These are phyloP conservation scores for Syngnathus typhle DNA, from an alignment of 2,113 vertebrate species.

Conservation along the genomic window DNA sequence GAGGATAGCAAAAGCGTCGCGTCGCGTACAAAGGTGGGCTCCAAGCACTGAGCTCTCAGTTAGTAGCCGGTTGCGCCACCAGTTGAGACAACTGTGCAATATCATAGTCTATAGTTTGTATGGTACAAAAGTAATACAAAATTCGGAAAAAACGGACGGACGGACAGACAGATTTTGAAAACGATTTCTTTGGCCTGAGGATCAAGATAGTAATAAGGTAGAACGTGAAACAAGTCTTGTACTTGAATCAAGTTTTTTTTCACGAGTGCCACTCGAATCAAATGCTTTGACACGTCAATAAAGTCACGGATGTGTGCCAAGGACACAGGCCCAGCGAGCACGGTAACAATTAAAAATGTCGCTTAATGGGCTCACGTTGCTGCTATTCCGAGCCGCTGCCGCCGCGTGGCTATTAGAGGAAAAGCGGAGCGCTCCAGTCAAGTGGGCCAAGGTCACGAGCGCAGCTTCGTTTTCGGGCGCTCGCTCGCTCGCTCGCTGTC, in stretches of 20 bases:
- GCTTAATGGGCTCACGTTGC: slow-evolving; percentile 66
- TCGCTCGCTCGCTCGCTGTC: slow-evolving; percentile 41
- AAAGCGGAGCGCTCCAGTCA: slow-evolving; percentile 55
- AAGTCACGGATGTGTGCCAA: slow-evolving; percentile 70
- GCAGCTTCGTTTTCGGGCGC: slow-evolving; percentile 49
- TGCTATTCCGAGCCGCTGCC: slow-evolving; percentile 67
- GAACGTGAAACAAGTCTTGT: not conserved
- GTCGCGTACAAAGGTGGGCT: no score
- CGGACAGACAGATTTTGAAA: no score
- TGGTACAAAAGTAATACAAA: no score
- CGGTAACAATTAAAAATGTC: slow-evolving; percentile 70
- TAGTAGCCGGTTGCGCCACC: no score
- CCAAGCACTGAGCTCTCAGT: no score
- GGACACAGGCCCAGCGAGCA: slow-evolving; percentile 42
- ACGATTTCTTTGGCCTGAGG: not conserved
- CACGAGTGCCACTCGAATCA: not conserved
- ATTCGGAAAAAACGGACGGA: no score
- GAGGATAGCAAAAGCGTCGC: no score
- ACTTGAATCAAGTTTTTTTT: not conserved
- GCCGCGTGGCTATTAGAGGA: slow-evolving; percentile 57
- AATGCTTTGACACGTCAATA: slow-evolving; percentile 62
- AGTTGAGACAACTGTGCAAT: no score
- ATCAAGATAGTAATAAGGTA: not conserved
- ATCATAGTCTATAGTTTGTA: no score
- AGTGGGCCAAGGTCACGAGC: slow-evolving; percentile 67